Evolutionary conservation across 2,797 vertebrate species (phyloP), one percentile per base, ranked within the genome.

Genomic region (Leucoraja ocellata): DNA sequence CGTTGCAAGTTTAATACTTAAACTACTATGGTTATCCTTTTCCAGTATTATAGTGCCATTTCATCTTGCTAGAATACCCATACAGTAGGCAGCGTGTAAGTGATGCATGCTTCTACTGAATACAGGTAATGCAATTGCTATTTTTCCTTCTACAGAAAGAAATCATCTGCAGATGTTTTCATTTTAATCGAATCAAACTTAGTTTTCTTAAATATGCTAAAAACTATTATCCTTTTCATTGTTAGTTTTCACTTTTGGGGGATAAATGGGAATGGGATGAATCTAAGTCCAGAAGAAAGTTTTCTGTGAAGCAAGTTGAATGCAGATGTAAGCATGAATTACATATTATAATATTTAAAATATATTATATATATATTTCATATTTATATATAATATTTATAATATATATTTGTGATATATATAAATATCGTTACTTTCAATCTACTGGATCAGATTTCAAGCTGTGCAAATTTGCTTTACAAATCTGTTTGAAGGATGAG

Each of bases 1-100:
- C 16, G 7, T 91, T 39, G 39, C 32, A 46, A 25, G 71, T 68
- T 92, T 92, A 92, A 74, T 92, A 58, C 90, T 76, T 92, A 92
- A 91, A 46, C 90, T 54, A 46, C 23, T 58, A 36, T 73, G 13
- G 90, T 92, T 74, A 74, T 2, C 6, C 39, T 54, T 73, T 4
- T 76, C 90, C 73, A 74, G 36, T 28, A 28, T 58, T 92, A 16
- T 54, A 28, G 39, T 76, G 25, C 71, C 71, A 28, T 73, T 10
- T 92, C 68, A 92, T 92, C 8, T 39, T 16, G 11, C 39, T 92
- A 6, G 71, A 76, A 54, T 39, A 76, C 23, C 4, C 73, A n/a
- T n/a, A n/a, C 68, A 76, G 46, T 92, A 16, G 90, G 39, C 25
- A 92, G 28, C 21, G 71, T 1, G 68, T 28, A 23, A 92, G 71